Percentiles rank a stretch among this genome's conserved stretches.
Evolutionary conservation across 1,140 invertebrate genomes (phyloP).

Genomic region (Euborellia annulipes): DNA sequence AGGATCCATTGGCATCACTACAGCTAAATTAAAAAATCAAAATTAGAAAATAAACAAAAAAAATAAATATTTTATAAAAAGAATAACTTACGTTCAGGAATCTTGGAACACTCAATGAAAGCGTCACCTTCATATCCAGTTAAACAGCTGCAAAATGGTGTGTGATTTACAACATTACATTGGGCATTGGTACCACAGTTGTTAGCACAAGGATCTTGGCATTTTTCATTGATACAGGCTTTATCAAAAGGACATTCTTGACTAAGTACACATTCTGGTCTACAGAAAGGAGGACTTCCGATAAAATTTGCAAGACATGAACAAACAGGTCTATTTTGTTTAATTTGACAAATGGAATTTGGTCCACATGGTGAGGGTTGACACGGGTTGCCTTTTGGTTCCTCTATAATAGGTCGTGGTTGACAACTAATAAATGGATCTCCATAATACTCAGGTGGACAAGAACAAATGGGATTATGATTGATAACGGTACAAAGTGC

Average conservation of each 20-base stretch:
- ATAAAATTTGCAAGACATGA: constrained; percentile 60
- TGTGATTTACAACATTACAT: constrained; percentile 67
- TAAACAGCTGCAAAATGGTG: constrained; percentile 61
- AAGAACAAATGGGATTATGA: constrained; percentile 69
- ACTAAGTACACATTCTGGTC: constrained; percentile 57
- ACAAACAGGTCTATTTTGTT: constrained; percentile 57
- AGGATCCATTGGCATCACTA: constrained; percentile 36
- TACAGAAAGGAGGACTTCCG: constrained; percentile 52
- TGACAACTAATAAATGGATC: constrained; percentile 66
- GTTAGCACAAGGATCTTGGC: constrained; percentile 53
- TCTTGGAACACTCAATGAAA: constrained; percentile 53
- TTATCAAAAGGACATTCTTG: constrained; percentile 56
- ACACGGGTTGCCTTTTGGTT: constrained; percentile 41
- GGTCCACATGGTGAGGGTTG: constrained; percentile 66
- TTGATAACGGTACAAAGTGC: constrained; percentile 60
- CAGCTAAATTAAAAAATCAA: constrained; percentile 8
- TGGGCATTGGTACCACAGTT: constrained; percentile 62
- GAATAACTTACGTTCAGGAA: constrained; percentile 22
- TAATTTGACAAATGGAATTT: constrained; percentile 69
- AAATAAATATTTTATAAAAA: neutral
- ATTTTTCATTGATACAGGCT: constrained; percentile 67
- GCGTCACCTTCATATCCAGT: constrained; percentile 64
- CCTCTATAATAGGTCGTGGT: constrained; percentile 12
- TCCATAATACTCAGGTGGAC: constrained; percentile 51
- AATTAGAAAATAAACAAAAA: neutral